Evolutionary conservation across 2,888 invertebrate species (phyloP), one percentile per base, ranked within the genome.

Genomic region (Notodonta ziczac): DNA sequence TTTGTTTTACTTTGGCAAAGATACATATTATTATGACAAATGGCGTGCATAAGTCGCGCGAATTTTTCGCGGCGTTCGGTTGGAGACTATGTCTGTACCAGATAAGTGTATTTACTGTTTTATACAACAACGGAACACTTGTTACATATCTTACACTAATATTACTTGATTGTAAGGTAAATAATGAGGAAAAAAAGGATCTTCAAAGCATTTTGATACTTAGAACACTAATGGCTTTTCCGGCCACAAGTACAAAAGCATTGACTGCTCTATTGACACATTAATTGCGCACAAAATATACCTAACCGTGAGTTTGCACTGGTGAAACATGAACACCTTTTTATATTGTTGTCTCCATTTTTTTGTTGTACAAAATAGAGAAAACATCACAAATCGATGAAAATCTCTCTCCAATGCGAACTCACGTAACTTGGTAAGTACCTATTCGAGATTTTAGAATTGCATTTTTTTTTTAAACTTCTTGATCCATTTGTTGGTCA

Each of bases 121-220:
- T 83, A 81, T 76, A 77, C 68, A 69, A 78, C 69, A 80, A 77
- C 78, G 74, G 75, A 76, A 88, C 92, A 90, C 91, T 91, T 83
- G 91, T 92, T 92, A 91, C 90, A 90, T 91, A 90, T 91, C 90
- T 85, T 87, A 87, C 91, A 91, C 91, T 87, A 86, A 80, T 81
- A 77, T 82, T 73, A 80, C 76, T 77, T 79, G 77, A 77, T 74
- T 70, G 71, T 69, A 77, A 73, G 72, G 66, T 56, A 24, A 35
- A 61, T 60, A 65, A 63, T 63, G 53, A 57, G 56, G 44, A n/a
- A 14, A 54, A 53, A 9, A n/a, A 39, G 39, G 12, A 32, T 54
- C 39, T 54, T 53, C 51, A 51, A 51, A 51, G 6, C 24, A 51
- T 14, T 35, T 48, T 8, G 50, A 50, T 16, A 50, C 16, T 12